phyloP scores from a whole-genome alignment of 2,888 invertebrate genomes.

The Ormyrus thymus region DNA sequence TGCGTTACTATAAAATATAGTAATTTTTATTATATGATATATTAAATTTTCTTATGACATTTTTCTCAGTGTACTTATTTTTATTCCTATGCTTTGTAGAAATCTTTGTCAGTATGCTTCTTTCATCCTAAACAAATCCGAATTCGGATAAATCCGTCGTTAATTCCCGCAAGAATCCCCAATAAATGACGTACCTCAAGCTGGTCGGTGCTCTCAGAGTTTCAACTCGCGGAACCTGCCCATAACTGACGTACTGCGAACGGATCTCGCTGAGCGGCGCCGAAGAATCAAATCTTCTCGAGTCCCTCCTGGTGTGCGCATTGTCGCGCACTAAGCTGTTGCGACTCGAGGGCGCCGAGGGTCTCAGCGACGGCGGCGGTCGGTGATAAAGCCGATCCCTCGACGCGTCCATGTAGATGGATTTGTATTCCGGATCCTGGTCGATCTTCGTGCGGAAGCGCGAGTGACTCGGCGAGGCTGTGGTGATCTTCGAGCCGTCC shows the following conservation, averaged over 20 bases:
- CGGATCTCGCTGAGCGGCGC: conserved; percentile 64
- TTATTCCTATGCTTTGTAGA: background rate
- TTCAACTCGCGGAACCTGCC: conserved; percentile 68
- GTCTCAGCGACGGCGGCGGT: conserved; percentile 58
- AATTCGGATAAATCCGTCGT: too few species aligned
- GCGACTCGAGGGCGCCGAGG: conserved; percentile 55
- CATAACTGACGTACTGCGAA: conserved; percentile 68
- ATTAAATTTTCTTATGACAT: too few species aligned
- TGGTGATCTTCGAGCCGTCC: conserved; percentile 67
- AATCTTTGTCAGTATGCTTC: too few species aligned
- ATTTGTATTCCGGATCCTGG: conserved; percentile 74
- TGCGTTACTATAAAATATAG: too few species aligned
- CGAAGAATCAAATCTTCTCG: conserved; percentile 29
- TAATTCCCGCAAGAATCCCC: too few species aligned
- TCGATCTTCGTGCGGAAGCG: conserved; percentile 67
- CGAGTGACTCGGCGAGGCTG: conserved; percentile 16
- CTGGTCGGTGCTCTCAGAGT: conserved; percentile 68
- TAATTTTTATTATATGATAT: too few species aligned
- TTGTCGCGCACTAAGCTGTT: conserved; percentile 39
- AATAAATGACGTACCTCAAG: conserved; percentile 61
- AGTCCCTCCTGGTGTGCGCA: conserved; percentile 8
- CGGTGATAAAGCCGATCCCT: conserved; percentile 64
- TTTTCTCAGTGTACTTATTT: too few species aligned
- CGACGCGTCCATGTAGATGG: conserved; percentile 60
- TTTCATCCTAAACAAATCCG: too few species aligned